Conservation (phyloP, 2,113 vertebrate genomes). For the Boulengeromyrus knoepffleri region DNA sequence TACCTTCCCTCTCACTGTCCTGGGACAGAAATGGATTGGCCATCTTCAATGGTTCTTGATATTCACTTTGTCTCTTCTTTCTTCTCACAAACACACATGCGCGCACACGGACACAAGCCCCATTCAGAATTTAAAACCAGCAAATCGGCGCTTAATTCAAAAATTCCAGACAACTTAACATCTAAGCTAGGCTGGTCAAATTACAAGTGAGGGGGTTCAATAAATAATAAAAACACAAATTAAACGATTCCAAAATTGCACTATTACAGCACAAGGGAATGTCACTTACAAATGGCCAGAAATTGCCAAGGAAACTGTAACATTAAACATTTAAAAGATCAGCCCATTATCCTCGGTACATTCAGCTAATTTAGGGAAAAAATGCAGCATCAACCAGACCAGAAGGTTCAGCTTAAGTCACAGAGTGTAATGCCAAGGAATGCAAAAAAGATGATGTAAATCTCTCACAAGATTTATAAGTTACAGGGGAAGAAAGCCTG, state of each 20-base stretch:
- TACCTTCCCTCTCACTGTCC: constrained; percentile 50
- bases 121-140: neutral
- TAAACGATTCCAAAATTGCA: neutral
- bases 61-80: neutral
- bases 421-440: neutral
- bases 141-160: neutral
- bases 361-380: neutral
- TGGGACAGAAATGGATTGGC: constrained; percentile 53
- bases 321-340: neutral
- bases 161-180: neutral
- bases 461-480: neutral
- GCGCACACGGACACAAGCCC: constrained; percentile 29
- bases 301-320: neutral
- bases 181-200: neutral
- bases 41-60: constrained; percentile 5
- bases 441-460: neutral
- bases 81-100: neutral
- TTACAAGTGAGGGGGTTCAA: neutral
- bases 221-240: neutral
- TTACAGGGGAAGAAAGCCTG: neutral
- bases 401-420: neutral
- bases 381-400: neutral
- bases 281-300: neutral
- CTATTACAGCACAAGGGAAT: neutral
- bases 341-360: neutral